Conservation (phyloP, 2,888 invertebrate species). For the Pyrrhia umbra region DNA sequence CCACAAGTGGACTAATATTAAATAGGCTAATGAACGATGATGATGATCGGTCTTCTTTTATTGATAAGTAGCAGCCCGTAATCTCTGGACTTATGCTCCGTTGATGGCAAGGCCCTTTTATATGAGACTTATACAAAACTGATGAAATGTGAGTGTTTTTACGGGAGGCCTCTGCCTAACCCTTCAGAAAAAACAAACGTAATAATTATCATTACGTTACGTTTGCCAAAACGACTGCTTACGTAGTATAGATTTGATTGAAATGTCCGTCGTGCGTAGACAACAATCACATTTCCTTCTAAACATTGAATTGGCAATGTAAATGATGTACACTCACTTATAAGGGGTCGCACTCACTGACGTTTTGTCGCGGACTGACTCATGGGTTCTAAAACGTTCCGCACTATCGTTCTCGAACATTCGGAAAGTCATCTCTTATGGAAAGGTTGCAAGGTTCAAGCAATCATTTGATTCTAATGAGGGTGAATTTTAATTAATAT, state of each 20-base stretch:
- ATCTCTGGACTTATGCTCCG: no score
- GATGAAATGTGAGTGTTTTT: no score
- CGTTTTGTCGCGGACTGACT: slow-evolving; percentile 26
- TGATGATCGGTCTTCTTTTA: no score
- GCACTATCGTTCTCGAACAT: slow-evolving; percentile 23
- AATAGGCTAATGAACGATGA: no score
- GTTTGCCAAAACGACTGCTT: neutral
- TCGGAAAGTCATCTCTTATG: slow-evolving; percentile 6
- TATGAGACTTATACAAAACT: no score
- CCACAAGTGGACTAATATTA: no score
- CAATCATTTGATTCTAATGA: neutral
- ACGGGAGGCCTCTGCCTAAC: no score
- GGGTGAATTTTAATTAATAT: neutral
- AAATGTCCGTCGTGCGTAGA: slow-evolving; percentile 8
- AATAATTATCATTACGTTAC: no score
- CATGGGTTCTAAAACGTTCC: slow-evolving; percentile 21
- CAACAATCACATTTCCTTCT: slow-evolving; percentile 42
- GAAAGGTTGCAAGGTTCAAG: slow-evolving; percentile 3
- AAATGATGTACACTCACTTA: slow-evolving; percentile 19
- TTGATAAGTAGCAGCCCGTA: no score
- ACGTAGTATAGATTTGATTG: neutral
- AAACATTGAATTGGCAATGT: slow-evolving; percentile 37
- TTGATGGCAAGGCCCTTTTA: no score
- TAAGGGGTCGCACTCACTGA: slow-evolving; percentile 27
- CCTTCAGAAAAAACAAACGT: no score